phyloP scores from a whole-genome alignment of 2,888 invertebrate genomes.

The Leptothorax acervorum region DNA sequence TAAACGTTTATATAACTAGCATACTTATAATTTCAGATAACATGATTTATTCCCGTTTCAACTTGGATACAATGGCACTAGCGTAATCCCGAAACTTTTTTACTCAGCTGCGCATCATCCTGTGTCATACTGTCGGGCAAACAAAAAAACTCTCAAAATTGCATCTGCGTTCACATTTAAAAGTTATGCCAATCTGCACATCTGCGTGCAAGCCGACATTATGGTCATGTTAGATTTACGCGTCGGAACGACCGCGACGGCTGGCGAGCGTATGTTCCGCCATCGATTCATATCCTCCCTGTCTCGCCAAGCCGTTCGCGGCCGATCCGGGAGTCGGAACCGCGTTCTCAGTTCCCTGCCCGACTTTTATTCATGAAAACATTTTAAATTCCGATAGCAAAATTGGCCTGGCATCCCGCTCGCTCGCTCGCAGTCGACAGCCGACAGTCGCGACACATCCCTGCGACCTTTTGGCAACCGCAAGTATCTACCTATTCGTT shows the following conservation, averaged over 20 bases:
- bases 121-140: too few relatives aligned
- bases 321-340: background rate
- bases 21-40: background rate
- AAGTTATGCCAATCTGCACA: slow-evolving; percentile 51
- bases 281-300: slow-evolving; percentile 44
- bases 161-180: slow-evolving; percentile 43
- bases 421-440: background rate
- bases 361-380: slow-evolving; percentile 82
- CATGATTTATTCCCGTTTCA: background rate
- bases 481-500: background rate
- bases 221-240: slow-evolving; percentile 58
- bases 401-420: slow-evolving; percentile 72
- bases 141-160: slow-evolving; percentile 15
- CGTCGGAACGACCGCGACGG: slow-evolving; percentile 16
- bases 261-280: slow-evolving; percentile 45
- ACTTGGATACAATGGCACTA: background rate
- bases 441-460: background rate
- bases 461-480: background rate
- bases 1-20: background rate
- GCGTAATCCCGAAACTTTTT: background rate
- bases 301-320: slow-evolving; percentile 29
- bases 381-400: slow-evolving; percentile 81
- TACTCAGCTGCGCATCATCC: slow-evolving; percentile 6
- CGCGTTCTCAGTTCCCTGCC: background rate
- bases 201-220: slow-evolving; percentile 54